Percentiles rank a stretch among this genome's conserved stretches.
Conservation (phyloP, 2,113 vertebrate genomes). For the Seriola rivoliana region DNA sequence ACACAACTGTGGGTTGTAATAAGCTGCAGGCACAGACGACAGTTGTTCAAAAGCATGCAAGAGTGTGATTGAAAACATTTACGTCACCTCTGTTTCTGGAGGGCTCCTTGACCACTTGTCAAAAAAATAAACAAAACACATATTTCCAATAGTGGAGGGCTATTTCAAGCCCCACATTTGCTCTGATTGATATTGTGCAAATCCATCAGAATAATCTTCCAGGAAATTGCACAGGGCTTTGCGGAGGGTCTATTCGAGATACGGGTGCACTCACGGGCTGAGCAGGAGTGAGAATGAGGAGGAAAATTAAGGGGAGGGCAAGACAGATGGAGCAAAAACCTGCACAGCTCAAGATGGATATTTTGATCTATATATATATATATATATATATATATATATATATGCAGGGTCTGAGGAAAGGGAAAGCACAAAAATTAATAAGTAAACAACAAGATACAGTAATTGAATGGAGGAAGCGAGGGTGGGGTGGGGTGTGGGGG, state of each 20-base stretch:
- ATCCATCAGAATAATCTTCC: slow-evolving; percentile 72
- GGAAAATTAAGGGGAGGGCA: slow-evolving; percentile 40
- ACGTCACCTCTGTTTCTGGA: slow-evolving; percentile 12
- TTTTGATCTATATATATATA: too few species aligned
- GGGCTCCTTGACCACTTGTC: slow-evolving; percentile 13
- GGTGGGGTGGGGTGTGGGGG: not conserved
- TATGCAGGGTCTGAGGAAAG: not conserved
- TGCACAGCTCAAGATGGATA: not conserved
- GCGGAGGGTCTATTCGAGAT: slow-evolving; percentile 65
- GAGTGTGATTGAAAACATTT: not conserved
- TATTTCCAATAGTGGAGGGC: not conserved
- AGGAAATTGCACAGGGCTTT: slow-evolving; percentile 73
- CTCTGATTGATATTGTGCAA: slow-evolving; percentile 70
- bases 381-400: too few species aligned
- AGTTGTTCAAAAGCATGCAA: not conserved
- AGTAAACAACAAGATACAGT: slow-evolving; percentile 41
- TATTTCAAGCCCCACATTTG: slow-evolving; percentile 57
- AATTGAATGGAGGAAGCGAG: slow-evolving; percentile 11
- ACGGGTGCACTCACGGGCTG: slow-evolving; percentile 26
- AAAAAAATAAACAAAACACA: not conserved
- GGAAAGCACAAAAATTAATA: slow-evolving; percentile 38
- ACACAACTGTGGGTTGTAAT: not conserved
- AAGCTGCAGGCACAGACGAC: not conserved
- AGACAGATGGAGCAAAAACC: slow-evolving; percentile 44
- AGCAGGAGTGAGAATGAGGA: slow-evolving; percentile 37